Base-by-base conservation (phyloP, 2,797 vertebrate genomes). In the Schizopygopsis pylzovi region DNA sequence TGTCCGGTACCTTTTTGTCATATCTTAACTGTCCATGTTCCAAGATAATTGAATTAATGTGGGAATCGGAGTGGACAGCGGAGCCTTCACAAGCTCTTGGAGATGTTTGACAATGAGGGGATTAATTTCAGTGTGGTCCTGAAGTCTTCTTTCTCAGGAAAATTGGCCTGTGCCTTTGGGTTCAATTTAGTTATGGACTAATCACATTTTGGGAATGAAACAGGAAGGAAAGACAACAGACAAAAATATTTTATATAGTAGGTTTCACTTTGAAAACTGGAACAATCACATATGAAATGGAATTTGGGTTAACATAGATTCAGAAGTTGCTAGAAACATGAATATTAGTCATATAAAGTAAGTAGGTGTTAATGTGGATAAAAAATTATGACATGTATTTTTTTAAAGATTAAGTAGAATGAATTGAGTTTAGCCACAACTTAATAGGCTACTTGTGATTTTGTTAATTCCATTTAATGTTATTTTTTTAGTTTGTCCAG, bases 121-220 rank as follows among this genome's bases (percentile, higher is more conserved):
- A 93, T 94, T 93, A 92, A 71, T 81, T 75, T 75, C 77, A 84
- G 85, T 78, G 61, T 68, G 59, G 43, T 54, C 82, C 67, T 45
- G 81, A 89, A 67, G 76, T 87, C 83, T 76, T 65, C 83, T 87
- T 83, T 65, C 37, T 80, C 63, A 83, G 80, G 72, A 90, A 87
- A 18, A 11, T 82, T 28, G 83, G 86, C 72, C 75, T 84, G 84
- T 90, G 85, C 91, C 88, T 90, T 82, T 67, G 82, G 87, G 89
- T 89, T 90, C 87, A 67, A 88, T 83, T 63, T 18, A 90, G 91
- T 92, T 93, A 93, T 92, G 92, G 81, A 93, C 91, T 89, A 83
- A 41, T 71, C 77, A 73, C 68, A 84, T 41, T 5, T 13, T 33
- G 13, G 39, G 45, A 85, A 79, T 84, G 15, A 61, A 43, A 77